These are phyloP conservation scores for Heliangelus exortis DNA, from an alignment of 2,797 vertebrate genomes.

Conservation along the genomic window DNA sequence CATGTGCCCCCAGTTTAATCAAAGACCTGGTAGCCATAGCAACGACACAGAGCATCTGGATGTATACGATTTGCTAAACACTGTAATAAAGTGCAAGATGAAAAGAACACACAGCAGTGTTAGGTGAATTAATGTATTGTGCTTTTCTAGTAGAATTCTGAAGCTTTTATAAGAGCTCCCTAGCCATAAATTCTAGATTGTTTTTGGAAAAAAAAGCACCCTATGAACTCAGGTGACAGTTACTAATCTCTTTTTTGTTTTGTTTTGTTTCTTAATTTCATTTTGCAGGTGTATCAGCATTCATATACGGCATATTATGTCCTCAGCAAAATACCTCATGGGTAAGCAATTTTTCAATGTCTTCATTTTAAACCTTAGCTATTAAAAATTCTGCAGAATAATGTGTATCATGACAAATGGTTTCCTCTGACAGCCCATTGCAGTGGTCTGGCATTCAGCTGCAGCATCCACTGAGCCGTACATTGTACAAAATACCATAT, in stretches of 20 bases:
- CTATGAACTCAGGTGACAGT: conserved; percentile 4
- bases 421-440: neutral
- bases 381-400: conserved; percentile 19
- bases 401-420: neutral
- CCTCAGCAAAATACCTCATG: conserved; percentile 92
- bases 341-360: conserved; percentile 83
- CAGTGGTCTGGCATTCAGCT: neutral
- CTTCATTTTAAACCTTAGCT: conserved; percentile 34
- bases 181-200: neutral
- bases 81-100: conserved; percentile 5
- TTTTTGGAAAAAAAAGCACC: neutral
- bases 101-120: conserved; percentile 6
- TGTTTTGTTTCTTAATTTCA: conserved; percentile 40
- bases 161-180: neutral
- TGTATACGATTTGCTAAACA: neutral
- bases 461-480: neutral
- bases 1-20: conserved; percentile 54
- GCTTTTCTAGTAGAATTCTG: neutral
- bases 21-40: conserved; percentile 57
- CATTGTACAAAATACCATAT: neutral
- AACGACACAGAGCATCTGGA: conserved; percentile 52
- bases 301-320: conserved; percentile 92
- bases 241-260: conserved; percentile 40
- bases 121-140: neutral
- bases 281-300: conserved; percentile 89